These are phyloP conservation scores for Bilobella aurantiaca DNA, from an alignment of 1,140 invertebrate species.

Conservation along the genomic window DNA sequence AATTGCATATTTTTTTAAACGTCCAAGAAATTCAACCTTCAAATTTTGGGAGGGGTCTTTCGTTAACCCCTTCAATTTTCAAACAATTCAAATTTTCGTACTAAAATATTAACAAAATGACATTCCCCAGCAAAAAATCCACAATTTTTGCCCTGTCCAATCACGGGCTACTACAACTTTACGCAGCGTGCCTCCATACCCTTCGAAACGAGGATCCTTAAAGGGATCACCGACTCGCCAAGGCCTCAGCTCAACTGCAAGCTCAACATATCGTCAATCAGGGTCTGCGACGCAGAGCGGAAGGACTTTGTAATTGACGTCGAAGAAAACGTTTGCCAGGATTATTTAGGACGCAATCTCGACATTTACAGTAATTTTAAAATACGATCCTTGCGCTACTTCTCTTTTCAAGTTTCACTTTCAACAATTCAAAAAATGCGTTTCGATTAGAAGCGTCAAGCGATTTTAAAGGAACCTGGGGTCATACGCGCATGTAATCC, in stretches of 20 bases:
- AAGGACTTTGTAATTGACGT: conserved; percentile 48
- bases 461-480: too few species aligned
- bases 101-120: not conserved
- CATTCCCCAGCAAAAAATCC: conserved; percentile 43
- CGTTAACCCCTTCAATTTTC: too few species aligned
- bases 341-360: conserved; percentile 48
- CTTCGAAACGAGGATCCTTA: conserved; percentile 46
- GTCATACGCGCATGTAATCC: too few species aligned
- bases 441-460: too few species aligned
- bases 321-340: conserved; percentile 49
- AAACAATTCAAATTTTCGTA: not conserved
- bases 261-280: conserved; percentile 46
- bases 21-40: too few species aligned
- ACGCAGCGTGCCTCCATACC: conserved; percentile 41
- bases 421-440: too few species aligned
- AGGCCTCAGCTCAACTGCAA: conserved; percentile 46
- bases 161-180: conserved; percentile 47
- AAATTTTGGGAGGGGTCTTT: too few species aligned
- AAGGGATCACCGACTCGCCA: conserved; percentile 49
- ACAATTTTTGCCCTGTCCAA: conserved; percentile 47
- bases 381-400: not conserved
- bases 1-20: too few species aligned
- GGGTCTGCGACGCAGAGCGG: conserved; percentile 44
- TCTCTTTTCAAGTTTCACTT: too few species aligned
- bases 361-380: conserved; percentile 43